Evolutionary conservation across 2,888 invertebrate genomes (phyloP).

Genomic region (Sipha maydis): DNA sequence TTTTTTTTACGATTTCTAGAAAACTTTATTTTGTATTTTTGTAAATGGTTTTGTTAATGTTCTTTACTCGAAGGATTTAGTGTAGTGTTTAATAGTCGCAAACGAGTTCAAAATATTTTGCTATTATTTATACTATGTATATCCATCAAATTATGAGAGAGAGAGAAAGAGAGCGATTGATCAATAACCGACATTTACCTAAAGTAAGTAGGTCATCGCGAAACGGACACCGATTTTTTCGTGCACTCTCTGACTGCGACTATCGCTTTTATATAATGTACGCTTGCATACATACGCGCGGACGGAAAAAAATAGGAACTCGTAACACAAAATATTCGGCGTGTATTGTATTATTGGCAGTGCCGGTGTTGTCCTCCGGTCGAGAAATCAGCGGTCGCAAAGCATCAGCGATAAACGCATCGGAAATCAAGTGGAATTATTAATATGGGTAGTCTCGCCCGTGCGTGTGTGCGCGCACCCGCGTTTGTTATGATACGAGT

Average conservation of each 20-base stretch:
- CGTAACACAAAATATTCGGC: neutral
- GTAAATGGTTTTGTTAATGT: neutral
- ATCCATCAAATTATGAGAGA: constrained; percentile 11
- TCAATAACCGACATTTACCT: constrained; percentile 55
- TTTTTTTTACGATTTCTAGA: neutral
- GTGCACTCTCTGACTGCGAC: neutral
- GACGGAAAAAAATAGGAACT: neutral
- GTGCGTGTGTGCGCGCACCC: neutral
- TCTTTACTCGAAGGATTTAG: neutral
- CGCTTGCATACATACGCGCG: neutral
- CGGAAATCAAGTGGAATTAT: constrained; percentile 42
- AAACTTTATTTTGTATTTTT: neutral
- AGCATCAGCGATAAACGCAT: constrained; percentile 27
- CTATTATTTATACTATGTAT: constrained; percentile 3
- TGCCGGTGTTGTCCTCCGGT: neutral
- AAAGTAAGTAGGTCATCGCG: constrained; percentile 56
- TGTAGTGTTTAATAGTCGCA: neutral
- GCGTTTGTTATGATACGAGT: constrained; percentile 56
- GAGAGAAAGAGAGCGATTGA: constrained; percentile 41
- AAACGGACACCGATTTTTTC: constrained; percentile 60
- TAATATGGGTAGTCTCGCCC: neutral
- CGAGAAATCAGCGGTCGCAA: constrained; percentile 50
- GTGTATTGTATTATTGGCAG: neutral
- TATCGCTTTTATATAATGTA: neutral
- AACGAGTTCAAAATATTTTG: constrained; percentile 30